Evolutionary conservation across 2,113 vertebrate species (phyloP), one percentile per base, ranked within the genome.

Genomic region (Taurulus bubalis): DNA sequence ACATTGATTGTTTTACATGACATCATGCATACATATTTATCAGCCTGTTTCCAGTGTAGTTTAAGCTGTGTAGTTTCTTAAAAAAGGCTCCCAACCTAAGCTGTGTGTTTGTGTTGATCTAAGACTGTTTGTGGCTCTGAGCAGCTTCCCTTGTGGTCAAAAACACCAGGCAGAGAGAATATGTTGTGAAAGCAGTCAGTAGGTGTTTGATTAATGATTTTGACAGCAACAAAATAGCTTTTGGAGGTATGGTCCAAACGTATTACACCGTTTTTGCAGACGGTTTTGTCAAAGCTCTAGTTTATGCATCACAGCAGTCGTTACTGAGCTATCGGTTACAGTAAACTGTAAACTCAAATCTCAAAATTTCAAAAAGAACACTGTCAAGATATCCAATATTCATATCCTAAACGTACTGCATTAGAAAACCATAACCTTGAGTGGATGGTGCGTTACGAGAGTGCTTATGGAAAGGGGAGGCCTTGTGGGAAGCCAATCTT

Each of bases 61-160:
- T 56, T 72, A 40, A 24, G 22, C 36, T 14, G 11, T 42, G 36
- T 59, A 26, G 34, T 16, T 71, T 71, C n/a, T 47, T 18, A 18
- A 42, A 14, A 18, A 15, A 47, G 45, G 45, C 45, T 47, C 15
- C 15, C 15, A 40, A 10, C 1, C 15, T 47, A 6, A 47, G 15
- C 15, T 47, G 22, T 68, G 24, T 45, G 28, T 55, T 67, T 68
- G 58, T 60, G 42, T 6, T 20, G 12, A 68, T 30, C 16, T 15
- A 26, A 67, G n/a, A 56, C 42, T 32, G 40, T 75, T 79, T 79
- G 69, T 59, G 74, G 63, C 8, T 74, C 30, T 45, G 22, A 66
- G 30, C 42, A 55, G 69, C 40, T 81, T 81, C 63, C 68, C 16
- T 15, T 88, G 76, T 71, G 79, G 81, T 77, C 11, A 38, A 10